Evolutionary conservation across 2,888 invertebrate genomes (phyloP).

Genomic region (Hoplodrina blanda): DNA sequence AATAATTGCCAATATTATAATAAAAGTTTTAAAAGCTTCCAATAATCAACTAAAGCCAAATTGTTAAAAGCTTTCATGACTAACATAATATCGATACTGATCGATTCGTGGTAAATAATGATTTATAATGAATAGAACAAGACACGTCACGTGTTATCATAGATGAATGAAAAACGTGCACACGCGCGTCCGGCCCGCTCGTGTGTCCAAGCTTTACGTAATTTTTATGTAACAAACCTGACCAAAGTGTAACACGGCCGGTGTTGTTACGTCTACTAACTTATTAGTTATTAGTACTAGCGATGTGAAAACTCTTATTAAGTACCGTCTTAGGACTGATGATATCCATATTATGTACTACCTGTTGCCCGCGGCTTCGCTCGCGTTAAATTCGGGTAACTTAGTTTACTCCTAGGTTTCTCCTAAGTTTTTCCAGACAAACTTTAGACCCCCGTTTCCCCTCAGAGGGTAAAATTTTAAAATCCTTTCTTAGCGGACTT

Average conservation of each 20-base stretch:
- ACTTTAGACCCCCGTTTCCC: no score
- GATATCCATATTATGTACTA: neutral
- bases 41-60: neutral
- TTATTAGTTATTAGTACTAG: conserved; percentile 60
- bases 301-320: conserved; percentile 36
- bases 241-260: conserved; percentile 72
- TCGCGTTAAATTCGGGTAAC: no score
- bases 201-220: conserved; percentile 77
- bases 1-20: neutral
- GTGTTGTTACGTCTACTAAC: conserved; percentile 63
- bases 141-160: conserved; percentile 50
- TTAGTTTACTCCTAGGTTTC: no score
- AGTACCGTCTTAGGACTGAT: neutral
- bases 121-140: conserved; percentile 14
- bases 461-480: no score
- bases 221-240: conserved; percentile 86
- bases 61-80: conserved; percentile 1
- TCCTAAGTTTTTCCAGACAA: no score
- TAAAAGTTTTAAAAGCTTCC: conserved; percentile 11
- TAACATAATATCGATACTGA: neutral
- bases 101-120: neutral
- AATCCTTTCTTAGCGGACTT: no score
- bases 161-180: conserved; percentile 62
- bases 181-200: conserved; percentile 44
- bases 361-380: no score